Evolutionary conservation across 1,140 invertebrate genomes (phyloP), one percentile per base, ranked within the genome.

Genomic region (Macrocentrus cingulum): DNA sequence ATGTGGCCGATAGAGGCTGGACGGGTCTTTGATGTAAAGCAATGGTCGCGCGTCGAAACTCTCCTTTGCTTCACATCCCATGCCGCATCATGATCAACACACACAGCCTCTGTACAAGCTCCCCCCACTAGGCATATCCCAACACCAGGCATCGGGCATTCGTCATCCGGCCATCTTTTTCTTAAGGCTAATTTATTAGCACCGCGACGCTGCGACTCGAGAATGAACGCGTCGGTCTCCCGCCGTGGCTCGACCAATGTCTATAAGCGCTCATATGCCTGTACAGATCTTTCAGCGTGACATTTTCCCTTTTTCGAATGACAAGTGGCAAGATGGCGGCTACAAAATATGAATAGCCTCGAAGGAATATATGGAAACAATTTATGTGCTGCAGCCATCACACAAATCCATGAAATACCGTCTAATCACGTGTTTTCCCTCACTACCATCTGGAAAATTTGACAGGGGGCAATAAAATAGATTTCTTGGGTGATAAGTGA

Each of bases 121-220:
- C n/a, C n/a, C n/a, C n/a, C n/a, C n/a, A n/a, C n/a, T n/a, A n/a
- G n/a, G n/a, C n/a, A n/a, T n/a, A n/a, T n/a, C n/a, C n/a, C n/a
- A 48, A 53, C 57, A 59, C 46, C 70, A 72, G 63, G 64, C 72
- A 74, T 77, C 71, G 70, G 69, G 69, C 74, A 74, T 77, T 72
- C 74, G 75, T 77, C 76, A 71, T 63, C 66, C 68, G 64, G 66
- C 65, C 70, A 70, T 75, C 68, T 77, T 77, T 76, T 76, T 74
- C 72, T 67, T 67, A 55, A 68, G 62, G 64, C 64, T 71, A 77
- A 79, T 79, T 79, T 79, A 79, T 79, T 75, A 71, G 67, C 62
- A 58, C 60, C 68, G 66, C 68, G 68, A 69, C 66, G 65, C 46
- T 56, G 42, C 42, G 41, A 51, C 46, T 51, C 49, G 56, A 55